These are phyloP conservation scores for Eubasilissa regina DNA, from an alignment of 1,140 invertebrate species.

Conservation along the genomic window DNA sequence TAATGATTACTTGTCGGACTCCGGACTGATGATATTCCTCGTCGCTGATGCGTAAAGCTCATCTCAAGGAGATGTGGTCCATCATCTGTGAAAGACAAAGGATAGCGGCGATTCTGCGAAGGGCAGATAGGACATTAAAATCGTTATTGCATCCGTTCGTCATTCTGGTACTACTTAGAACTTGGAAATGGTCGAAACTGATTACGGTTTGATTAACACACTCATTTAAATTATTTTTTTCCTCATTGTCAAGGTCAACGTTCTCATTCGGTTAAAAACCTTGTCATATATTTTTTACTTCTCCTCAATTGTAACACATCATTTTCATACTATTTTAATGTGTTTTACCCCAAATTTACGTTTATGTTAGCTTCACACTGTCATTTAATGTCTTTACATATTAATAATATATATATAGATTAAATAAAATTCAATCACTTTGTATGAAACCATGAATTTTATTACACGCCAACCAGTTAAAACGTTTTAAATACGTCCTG, in stretches of 20 bases:
- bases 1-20: slow-evolving; percentile 39
- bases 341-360: too few species aligned
- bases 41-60: slow-evolving; percentile 18
- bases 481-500: too few species aligned
- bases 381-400: too few species aligned
- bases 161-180: slow-evolving; percentile 12
- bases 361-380: too few species aligned
- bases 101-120: slow-evolving; percentile 32
- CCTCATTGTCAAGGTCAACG: slow-evolving; percentile 9
- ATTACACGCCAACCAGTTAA: too few species aligned
- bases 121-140: slow-evolving; percentile 35
- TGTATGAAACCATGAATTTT: too few species aligned
- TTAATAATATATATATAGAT: too few species aligned
- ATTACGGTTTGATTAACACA: neutral
- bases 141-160: slow-evolving; percentile 27
- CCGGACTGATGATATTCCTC: slow-evolving; percentile 8
- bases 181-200: slow-evolving; percentile 7
- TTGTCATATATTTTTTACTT: too few species aligned
- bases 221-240: slow-evolving; percentile 22
- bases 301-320: too few species aligned
- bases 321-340: too few species aligned
- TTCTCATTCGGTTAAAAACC: too few species aligned
- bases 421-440: too few species aligned
- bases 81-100: slow-evolving; percentile 28
- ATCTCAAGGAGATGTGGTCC: slow-evolving; percentile 28